Evolutionary conservation across 2,888 invertebrate species (phyloP).

Genomic region (Macropis europaea): DNA sequence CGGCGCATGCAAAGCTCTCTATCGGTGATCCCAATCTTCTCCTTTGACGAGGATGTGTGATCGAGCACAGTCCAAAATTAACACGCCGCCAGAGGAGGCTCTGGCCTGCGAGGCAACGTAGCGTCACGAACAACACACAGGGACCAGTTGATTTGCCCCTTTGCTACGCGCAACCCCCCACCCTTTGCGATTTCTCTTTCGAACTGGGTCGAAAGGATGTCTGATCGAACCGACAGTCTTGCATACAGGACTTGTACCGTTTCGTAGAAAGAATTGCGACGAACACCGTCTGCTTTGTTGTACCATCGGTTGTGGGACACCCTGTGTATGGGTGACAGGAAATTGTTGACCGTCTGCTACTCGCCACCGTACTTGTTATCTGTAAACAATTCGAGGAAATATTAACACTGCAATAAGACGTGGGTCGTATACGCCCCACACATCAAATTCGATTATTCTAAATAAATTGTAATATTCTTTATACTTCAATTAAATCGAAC

Average conservation of each 20-base stretch:
- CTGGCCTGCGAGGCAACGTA: constrained; percentile 31
- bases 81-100: constrained; percentile 43
- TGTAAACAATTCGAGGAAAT: too few species aligned
- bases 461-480: too few species aligned
- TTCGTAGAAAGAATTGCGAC: too few species aligned
- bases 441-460: too few species aligned
- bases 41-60: constrained; percentile 54
- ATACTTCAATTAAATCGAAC: too few species aligned
- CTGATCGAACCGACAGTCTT: background rate
- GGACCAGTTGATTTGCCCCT: constrained; percentile 38
- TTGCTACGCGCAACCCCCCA: constrained; percentile 15
- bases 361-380: too few species aligned
- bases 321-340: too few species aligned
- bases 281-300: background rate
- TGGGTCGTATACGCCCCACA: too few species aligned
- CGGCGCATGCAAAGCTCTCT: constrained; percentile 51
- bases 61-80: constrained; percentile 57
- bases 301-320: background rate
- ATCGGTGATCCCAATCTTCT: constrained; percentile 50
- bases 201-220: constrained; percentile 18
- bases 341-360: too few species aligned
- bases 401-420: too few species aligned
- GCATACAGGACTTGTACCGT: background rate
- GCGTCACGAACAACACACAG: constrained; percentile 47
- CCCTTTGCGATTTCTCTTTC: constrained; percentile 19